These are phyloP conservation scores for Coremacera marginata DNA, from an alignment of 2,888 invertebrate genomes.

Conservation along the genomic window DNA sequence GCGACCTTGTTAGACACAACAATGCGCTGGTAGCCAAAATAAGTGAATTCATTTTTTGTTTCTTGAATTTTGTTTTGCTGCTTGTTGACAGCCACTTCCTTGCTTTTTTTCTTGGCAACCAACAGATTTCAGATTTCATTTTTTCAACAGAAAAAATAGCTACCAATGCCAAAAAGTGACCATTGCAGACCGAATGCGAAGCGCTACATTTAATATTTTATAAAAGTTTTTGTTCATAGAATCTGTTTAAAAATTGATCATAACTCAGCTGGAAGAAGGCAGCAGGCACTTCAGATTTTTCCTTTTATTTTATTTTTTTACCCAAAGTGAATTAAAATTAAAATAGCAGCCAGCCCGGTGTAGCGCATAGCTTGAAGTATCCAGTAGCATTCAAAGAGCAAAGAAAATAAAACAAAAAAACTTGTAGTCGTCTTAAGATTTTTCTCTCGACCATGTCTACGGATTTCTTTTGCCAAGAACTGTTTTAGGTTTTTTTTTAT, in stretches of 20 bases:
- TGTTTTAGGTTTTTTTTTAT: not conserved
- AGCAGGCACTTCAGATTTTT: no score
- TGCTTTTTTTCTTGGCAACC: not conserved
- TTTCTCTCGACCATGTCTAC: not conserved
- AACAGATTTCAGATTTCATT: not conserved
- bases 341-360: no score
- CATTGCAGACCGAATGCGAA: no score
- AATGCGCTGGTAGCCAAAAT: not conserved
- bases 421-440: conserved; percentile 9
- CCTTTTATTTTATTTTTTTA: no score
- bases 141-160: not conserved
- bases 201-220: not conserved
- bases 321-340: no score
- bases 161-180: not conserved
- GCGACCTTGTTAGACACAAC: no score
- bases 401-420: not conserved
- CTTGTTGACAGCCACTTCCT: not conserved
- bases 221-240: no score
- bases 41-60: not conserved
- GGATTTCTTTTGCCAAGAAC: conserved; percentile 7
- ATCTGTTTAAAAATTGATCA: no score
- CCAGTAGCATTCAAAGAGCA: not conserved
- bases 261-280: no score
- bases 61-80: not conserved
- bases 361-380: not conserved